Evolutionary conservation across 2,888 invertebrate genomes (phyloP).

Genomic region (Fragum whitleyi): DNA sequence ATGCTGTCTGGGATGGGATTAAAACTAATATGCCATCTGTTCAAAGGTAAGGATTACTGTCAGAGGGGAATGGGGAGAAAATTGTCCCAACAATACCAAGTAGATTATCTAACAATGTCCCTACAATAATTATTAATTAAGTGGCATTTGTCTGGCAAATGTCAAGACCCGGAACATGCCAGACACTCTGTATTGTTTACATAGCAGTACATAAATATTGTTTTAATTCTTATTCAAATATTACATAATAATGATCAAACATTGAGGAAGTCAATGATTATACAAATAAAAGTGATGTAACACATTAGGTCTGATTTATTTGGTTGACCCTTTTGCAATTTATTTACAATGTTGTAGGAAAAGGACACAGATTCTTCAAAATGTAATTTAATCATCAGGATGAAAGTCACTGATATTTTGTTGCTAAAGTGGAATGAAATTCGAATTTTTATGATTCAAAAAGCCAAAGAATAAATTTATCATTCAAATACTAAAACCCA

Average conservation of each 20-base stretch:
- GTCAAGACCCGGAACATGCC: background rate
- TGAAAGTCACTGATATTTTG: too few relatives aligned
- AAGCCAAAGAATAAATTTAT: too few relatives aligned
- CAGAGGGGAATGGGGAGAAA: background rate
- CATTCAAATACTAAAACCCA: too few relatives aligned
- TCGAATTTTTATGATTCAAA: too few relatives aligned
- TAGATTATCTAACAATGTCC: slow-evolving; percentile 18
- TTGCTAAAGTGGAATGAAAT: too few relatives aligned
- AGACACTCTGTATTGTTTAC: slow-evolving; percentile 18
- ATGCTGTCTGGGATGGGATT: too few relatives aligned
- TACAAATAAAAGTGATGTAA: slow-evolving; percentile 12
- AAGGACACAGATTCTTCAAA: background rate
- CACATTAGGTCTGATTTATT: background rate
- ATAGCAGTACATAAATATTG: slow-evolving; percentile 9
- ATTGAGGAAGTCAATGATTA: background rate
- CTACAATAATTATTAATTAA: slow-evolving; percentile 16
- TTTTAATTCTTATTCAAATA: slow-evolving; percentile 14
- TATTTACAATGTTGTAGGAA: background rate
- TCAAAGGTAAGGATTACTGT: too few relatives aligned
- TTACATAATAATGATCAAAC: slow-evolving; percentile 10
- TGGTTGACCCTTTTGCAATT: background rate
- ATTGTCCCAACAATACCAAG: slow-evolving; percentile 14
- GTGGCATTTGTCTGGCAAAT: slow-evolving; percentile 16
- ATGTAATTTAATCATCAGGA: too few relatives aligned
- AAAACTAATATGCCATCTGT: too few relatives aligned